Evolutionary conservation across 1,140 invertebrate species (phyloP).

Genomic region (Sipha flava): DNA sequence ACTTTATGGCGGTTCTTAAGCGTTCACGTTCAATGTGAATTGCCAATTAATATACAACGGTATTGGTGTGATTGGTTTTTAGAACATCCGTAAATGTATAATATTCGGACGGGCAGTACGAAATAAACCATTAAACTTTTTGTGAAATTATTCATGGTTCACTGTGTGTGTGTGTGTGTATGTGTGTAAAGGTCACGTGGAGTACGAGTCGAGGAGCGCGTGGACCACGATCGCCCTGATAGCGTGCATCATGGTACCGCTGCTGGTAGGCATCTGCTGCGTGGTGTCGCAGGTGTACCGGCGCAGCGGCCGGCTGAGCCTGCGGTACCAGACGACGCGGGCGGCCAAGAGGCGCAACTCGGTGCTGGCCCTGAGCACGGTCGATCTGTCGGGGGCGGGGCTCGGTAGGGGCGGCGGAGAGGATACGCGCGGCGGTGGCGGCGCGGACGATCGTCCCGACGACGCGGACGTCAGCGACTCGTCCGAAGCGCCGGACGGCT

Average conservation of each 20-base stretch:
- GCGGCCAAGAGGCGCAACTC: slow-evolving; percentile 25
- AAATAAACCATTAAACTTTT: no score
- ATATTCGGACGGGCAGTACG: no score
- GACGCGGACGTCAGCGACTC: neutral
- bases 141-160: no score
- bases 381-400: neutral
- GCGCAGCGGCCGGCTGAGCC: neutral
- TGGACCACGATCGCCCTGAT: slow-evolving; percentile 45
- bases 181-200: slow-evolving; percentile 51
- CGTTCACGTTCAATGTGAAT: no score
- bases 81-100: no score
- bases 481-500: neutral
- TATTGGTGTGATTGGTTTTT: no score
- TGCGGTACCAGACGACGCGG: slow-evolving; percentile 23
- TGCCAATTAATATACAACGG: no score
- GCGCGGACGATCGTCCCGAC: neutral
- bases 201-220: slow-evolving; percentile 50
- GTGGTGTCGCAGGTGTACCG: slow-evolving; percentile 55
- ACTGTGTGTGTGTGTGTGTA: no score
- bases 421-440: neutral
- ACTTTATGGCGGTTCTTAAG: no score
- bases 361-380: slow-evolving; percentile 20
- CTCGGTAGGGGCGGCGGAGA: neutral
- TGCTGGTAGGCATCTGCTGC: slow-evolving; percentile 50
- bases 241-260: slow-evolving; percentile 47